Conservation (phyloP, 1,140 invertebrate species). For the Drosophila teissieri region DNA sequence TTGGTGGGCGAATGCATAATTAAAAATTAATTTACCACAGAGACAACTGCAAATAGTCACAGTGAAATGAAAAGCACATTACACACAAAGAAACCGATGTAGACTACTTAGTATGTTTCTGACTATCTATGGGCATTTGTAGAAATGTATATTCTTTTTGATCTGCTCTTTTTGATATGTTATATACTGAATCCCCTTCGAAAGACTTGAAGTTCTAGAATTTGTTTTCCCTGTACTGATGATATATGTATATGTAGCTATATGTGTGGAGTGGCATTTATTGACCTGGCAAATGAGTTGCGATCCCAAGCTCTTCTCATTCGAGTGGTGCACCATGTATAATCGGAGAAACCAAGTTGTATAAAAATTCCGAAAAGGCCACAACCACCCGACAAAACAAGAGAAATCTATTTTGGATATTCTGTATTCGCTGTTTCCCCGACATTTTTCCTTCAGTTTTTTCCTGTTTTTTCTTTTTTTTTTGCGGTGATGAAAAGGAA, state of each 20-base stretch:
- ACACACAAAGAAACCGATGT: constrained; percentile 4
- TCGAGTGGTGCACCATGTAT: constrained; percentile 2
- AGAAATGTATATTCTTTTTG: neutral
- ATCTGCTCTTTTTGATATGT: neutral
- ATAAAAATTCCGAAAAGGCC: constrained; percentile 30
- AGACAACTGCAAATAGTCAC: constrained; percentile 21
- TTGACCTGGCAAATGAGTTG: constrained; percentile 23
- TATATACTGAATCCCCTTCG: neutral
- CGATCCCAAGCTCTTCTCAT: neutral
- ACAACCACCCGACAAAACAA: neutral
- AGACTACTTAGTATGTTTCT: no score
- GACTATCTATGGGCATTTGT: no score
- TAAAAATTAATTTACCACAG: constrained; percentile 74
- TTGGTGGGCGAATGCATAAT: constrained; percentile 49
- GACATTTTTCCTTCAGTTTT: neutral
- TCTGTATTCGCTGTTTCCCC: neutral
- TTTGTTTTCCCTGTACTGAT: neutral
- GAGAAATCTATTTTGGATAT: constrained; percentile 38
- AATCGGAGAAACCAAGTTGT: constrained; percentile 28
- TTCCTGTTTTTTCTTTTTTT: no score
- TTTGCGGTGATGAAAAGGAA: constrained; percentile 15
- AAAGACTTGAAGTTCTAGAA: neutral
- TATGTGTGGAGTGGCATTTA: constrained; percentile 3
- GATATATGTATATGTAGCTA: no score
- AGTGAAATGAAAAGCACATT: constrained; percentile 30